Conservation (phyloP, 2,113 vertebrate species). For the Cyphotilapia sp. region DNA sequence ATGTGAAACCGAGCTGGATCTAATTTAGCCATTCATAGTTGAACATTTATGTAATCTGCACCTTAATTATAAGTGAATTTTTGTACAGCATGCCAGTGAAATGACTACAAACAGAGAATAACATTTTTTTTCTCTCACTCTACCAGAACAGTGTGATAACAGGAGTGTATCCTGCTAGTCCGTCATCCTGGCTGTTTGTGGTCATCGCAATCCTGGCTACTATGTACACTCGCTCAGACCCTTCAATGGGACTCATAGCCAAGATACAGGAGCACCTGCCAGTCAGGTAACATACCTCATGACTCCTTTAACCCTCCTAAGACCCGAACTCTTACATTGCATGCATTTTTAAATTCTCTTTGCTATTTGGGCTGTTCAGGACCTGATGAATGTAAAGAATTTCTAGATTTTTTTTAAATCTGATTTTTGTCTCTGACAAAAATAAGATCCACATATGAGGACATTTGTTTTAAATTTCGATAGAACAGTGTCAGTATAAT, state of each 20-base stretch:
- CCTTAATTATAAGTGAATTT: not conserved
- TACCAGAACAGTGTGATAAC: conserved; percentile 81
- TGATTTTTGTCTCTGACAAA: not conserved
- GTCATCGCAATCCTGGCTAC: conserved; percentile 84
- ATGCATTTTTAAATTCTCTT: not conserved
- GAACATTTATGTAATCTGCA: not conserved
- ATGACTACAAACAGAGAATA: not conserved
- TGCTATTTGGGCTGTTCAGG: not conserved
- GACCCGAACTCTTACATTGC: not conserved
- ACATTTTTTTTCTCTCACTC: not conserved
- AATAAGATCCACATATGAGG: not conserved
- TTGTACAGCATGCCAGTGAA: not conserved
- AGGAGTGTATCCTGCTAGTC: conserved; percentile 83
- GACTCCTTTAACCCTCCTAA: not conserved
- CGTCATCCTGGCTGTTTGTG: conserved; percentile 88
- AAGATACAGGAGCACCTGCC: conserved; percentile 88
- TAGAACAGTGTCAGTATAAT: not conserved
- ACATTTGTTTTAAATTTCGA: not conserved
- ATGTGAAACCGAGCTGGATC: not conserved
- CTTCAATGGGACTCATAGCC: conserved; percentile 88
- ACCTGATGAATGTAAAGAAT: not conserved
- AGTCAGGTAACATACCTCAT: conserved; percentile 68
- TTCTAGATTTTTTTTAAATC: not conserved
- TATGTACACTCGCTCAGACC: conserved; percentile 85
- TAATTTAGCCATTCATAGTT: not conserved